Conservation (phyloP, 2,888 invertebrate species). For the Heliconius cydno region DNA sequence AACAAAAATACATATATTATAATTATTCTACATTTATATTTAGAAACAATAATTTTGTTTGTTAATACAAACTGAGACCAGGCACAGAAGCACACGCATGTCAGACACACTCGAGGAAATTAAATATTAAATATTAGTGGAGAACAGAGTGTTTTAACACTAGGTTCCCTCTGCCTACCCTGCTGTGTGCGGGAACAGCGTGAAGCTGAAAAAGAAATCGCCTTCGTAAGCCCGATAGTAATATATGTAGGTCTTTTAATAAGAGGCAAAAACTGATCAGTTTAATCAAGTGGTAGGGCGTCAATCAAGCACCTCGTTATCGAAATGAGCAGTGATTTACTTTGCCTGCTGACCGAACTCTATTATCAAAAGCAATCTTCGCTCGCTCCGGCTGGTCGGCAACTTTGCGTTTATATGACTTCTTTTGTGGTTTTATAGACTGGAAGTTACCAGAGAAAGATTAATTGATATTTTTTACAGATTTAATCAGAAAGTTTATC, state of each 20-base stretch:
- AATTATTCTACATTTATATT: too few relatives aligned
- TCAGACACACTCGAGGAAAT: too few relatives aligned
- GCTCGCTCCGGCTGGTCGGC: slow-evolving; percentile 53
- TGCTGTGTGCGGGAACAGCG: too few relatives aligned
- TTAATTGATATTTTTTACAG: neutral
- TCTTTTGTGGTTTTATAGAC: slow-evolving; percentile 11
- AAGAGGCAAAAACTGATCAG: slow-evolving; percentile 77
- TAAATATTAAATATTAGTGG: too few relatives aligned
- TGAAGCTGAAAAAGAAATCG: slow-evolving; percentile 48
- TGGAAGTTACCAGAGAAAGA: neutral
- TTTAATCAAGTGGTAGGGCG: slow-evolving; percentile 75
- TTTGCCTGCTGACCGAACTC: slow-evolving; percentile 72
- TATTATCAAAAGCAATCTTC: slow-evolving; percentile 60
- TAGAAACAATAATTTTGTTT: too few relatives aligned
- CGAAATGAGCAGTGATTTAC: slow-evolving; percentile 77
- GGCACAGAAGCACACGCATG: too few relatives aligned
- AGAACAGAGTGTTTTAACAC: too few relatives aligned
- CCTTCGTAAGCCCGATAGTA: slow-evolving; percentile 62
- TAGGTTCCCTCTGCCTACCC: too few relatives aligned
- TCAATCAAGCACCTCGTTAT: slow-evolving; percentile 79
- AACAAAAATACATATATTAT: too few relatives aligned
- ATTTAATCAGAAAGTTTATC: neutral
- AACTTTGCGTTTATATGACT: slow-evolving; percentile 46
- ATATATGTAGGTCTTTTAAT: slow-evolving; percentile 68
- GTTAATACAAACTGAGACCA: too few relatives aligned